phyloP scores from a whole-genome alignment of 2,113 vertebrate genomes.

The Mungos mungo region DNA sequence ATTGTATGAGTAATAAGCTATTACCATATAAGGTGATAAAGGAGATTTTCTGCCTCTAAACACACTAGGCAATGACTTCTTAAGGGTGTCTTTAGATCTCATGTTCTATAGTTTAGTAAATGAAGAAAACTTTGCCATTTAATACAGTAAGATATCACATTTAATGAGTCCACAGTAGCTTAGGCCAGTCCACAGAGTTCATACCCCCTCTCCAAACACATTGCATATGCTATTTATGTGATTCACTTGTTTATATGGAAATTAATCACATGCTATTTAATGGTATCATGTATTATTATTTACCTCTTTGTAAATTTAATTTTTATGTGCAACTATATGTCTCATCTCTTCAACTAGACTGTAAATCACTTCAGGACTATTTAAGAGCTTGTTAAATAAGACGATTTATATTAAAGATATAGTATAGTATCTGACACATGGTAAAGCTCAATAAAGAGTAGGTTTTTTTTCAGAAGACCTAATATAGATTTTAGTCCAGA shows the following conservation, averaged over 20 bases:
- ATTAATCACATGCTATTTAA: background rate
- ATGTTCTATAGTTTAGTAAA: background rate
- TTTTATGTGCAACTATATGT: background rate
- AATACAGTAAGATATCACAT: background rate
- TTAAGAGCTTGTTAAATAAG: background rate
- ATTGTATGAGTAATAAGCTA: background rate
- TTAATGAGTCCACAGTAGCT: background rate
- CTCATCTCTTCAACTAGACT: background rate
- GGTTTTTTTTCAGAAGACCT: background rate
- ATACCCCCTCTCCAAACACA: background rate
- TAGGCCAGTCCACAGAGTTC: background rate
- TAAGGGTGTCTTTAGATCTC: background rate
- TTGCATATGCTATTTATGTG: background rate
- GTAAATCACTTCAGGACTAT: background rate
- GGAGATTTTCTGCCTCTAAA: background rate
- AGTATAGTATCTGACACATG: background rate
- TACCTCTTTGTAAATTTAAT: background rate
- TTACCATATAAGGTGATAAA: background rate
- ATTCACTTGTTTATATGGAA: background rate
- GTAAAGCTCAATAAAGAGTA: background rate
- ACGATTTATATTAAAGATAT: background rate
- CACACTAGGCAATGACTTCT: background rate
- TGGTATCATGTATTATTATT: background rate
- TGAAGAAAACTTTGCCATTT: background rate
- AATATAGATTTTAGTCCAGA: background rate